These are phyloP conservation scores for Plagodis dolabraria DNA, from an alignment of 2,888 invertebrate species.

Conservation along the genomic window DNA sequence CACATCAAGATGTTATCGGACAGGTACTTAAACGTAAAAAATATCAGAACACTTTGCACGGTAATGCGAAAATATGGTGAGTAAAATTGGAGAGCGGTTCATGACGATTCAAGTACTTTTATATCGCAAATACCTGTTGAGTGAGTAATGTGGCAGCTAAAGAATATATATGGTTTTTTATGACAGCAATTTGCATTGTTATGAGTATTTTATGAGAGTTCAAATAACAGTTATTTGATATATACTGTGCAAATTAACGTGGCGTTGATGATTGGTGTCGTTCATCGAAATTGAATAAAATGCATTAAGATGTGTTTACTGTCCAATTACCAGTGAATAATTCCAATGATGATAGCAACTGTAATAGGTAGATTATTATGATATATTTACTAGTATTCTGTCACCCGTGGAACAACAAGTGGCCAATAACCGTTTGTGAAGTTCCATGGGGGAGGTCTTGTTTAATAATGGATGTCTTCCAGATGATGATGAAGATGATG, in stretches of 20 bases:
- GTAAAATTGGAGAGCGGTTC: constrained; percentile 1
- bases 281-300: not conserved
- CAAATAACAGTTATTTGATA: constrained; percentile 17
- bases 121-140: constrained; percentile 24
- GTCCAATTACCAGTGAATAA: too few species aligned
- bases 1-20: too few species aligned
- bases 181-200: constrained; percentile 23
- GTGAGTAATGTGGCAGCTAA: constrained; percentile 12
- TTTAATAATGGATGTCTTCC: too few species aligned
- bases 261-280: not conserved
- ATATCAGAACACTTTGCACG: constrained; percentile 8
- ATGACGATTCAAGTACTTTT: constrained; percentile 7
- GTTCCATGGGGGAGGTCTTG: too few species aligned
- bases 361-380: too few species aligned
- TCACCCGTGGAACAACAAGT: too few species aligned
- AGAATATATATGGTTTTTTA: constrained; percentile 23
- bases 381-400: too few species aligned
- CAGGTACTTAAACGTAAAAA: not conserved
- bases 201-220: constrained; percentile 21
- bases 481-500: too few species aligned
- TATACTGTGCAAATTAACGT: constrained; percentile 1
- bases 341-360: too few species aligned
- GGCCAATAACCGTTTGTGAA: too few species aligned
- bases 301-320: not conserved
- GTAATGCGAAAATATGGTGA: constrained; percentile 1